Evolutionary conservation across 64 coral and sea anemone genomes (phyloP).

Genomic region (Catalaphyllia jardinei): DNA sequence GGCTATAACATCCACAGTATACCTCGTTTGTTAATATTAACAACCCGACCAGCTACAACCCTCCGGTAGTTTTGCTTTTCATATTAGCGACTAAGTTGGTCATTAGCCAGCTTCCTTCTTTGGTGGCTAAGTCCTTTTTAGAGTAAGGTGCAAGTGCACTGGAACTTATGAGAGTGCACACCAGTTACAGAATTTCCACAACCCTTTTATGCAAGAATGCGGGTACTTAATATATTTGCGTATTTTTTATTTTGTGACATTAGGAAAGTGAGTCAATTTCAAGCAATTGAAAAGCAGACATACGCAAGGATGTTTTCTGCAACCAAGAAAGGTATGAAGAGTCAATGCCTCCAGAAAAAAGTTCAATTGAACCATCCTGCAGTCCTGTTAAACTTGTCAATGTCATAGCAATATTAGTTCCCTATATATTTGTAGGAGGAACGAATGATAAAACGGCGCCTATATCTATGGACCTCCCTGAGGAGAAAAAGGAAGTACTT

Average conservation of each 20-base stretch:
- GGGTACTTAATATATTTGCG: neutral
- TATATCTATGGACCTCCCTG: neutral
- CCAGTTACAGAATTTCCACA: no score
- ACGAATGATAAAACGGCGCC: neutral
- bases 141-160: no score
- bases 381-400: no score
- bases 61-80: no score
- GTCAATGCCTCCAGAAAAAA: neutral
- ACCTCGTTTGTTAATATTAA: neutral
- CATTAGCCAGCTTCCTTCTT: no score
- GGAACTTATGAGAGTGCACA: no score
- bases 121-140: no score
- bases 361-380: no score
- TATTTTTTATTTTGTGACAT: neutral
- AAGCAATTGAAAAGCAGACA: conserved; percentile 44
- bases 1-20: no score
- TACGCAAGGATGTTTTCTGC: neutral
- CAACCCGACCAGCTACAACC: no score
- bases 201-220: no score
- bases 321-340: conserved; percentile 19
- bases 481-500: conserved; percentile 6
- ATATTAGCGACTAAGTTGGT: no score
- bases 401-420: neutral
- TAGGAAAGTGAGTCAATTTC: conserved; percentile 57
- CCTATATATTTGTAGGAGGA: neutral